Evolutionary conservation across 2,888 invertebrate species (phyloP), one percentile per base, ranked within the genome.

Genomic region (Zygogramma bicolorata): DNA sequence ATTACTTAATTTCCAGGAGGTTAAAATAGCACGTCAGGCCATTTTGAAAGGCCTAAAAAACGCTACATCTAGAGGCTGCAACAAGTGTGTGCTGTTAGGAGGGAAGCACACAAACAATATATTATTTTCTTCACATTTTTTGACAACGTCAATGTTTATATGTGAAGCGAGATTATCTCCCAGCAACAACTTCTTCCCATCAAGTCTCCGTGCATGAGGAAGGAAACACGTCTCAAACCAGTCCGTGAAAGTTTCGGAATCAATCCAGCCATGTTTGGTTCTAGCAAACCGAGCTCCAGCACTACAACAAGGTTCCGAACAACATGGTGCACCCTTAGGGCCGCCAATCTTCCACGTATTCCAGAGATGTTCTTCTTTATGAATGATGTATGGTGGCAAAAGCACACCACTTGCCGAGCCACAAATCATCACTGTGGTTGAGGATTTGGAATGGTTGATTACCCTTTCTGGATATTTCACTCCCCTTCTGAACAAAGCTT

Each of bases 41-140:
- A n/a, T 60, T 71, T 84, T 83, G 61, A 83, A 68, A 4, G 82
- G 80, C 6, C 77, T 46, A 61, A 82, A 84, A 59, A 75, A 84
- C 13, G 38, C 29, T 4, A 38, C 81, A 71, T 82, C 82, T 22
- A 80, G 70, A 8, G 83, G 81, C 62, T 82, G 82, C 4, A 65
- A 67, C n/a, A 82, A 65, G 67, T 85, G 82, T 0, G 82, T 83
- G 6, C 77, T 73, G 71, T 84, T 82, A 15, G 70, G 60, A 2
- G 83, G 82, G 5, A 84, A 70, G 27, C 76, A 65, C 13, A 83
- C 74, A 71, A 85, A 83, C 79, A 68, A 68, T 83, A 83, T 42
- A 57, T 71, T 57, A 83, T 86, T 80, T 25, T 85, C 83, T 70
- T 70, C 20, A 60, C 73, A 74, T 58, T 57, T 53, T 13, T 31